Percentiles rank a stretch among this genome's conserved stretches.
Conservation (phyloP, 2,888 invertebrate species). For the Luperina nickerlii region DNA sequence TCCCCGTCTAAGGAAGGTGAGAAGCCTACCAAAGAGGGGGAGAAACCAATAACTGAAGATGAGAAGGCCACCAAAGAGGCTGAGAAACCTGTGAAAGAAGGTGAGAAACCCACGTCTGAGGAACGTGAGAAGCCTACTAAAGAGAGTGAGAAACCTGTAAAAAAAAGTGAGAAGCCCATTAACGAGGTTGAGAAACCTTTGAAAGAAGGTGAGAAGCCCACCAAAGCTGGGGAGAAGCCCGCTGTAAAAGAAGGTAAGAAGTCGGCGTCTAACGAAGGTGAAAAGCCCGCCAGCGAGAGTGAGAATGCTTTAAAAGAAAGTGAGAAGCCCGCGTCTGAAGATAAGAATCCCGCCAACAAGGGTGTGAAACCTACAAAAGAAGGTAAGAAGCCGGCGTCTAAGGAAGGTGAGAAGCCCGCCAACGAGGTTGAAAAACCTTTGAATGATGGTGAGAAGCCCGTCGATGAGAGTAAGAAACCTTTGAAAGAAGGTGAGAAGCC, state of each 20-base stretch:
- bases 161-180: too few species aligned
- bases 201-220: not conserved
- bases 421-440: not conserved
- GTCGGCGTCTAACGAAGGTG: not conserved
- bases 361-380: accelerated
- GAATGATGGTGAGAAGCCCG: not conserved
- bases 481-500: conserved; percentile 28
- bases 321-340: not conserved
- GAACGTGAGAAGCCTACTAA: too few species aligned
- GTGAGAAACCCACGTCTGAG: not conserved
- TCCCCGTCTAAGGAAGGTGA: too few species aligned
- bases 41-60: too few species aligned
- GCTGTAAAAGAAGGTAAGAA: not conserved
- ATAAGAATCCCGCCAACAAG: not conserved
- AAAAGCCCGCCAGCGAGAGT: not conserved
- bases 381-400: not conserved
- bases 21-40: too few species aligned
- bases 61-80: too few species aligned
- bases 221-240: not conserved
- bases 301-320: not conserved
- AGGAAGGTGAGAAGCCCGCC: too few species aligned
- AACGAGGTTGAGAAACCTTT: too few species aligned
- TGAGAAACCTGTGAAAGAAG: not conserved
- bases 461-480: conserved; percentile 14
- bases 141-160: too few species aligned